A percentile compares a stretch with the other conserved stretches of the same genome.
Evolutionary conservation across 1,140 invertebrate genomes (phyloP).

Genomic region (Pseudomyrmex concolor): DNA sequence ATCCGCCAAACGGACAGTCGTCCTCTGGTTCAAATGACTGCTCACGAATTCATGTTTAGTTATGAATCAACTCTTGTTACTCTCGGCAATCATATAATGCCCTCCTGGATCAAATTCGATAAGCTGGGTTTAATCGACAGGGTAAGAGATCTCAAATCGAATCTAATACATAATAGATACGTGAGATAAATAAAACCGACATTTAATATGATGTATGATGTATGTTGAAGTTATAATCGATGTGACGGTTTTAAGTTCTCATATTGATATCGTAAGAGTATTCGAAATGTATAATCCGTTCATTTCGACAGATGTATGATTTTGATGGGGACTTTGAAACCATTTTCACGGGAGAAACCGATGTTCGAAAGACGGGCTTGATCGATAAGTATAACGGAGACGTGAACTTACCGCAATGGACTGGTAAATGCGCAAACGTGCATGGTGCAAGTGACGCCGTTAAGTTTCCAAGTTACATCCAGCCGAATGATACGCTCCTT

Average conservation of each 20-base stretch:
- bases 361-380: constrained; percentile 88
- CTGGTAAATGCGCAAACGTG: constrained; percentile 90
- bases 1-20: constrained; percentile 88
- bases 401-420: constrained; percentile 91
- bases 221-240: no score
- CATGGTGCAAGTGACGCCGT: constrained; percentile 93
- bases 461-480: constrained; percentile 90
- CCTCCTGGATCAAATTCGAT: constrained; percentile 92
- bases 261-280: not conserved
- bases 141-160: constrained; percentile 84
- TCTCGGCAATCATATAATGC: constrained; percentile 91
- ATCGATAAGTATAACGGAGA: constrained; percentile 91
- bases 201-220: no score
- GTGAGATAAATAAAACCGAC: not conserved
- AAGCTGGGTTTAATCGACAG: constrained; percentile 93
- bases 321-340: constrained; percentile 92
- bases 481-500: constrained; percentile 88
- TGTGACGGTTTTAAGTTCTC: no score
- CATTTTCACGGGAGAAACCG: constrained; percentile 90
- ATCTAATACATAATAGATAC: no score
- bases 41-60: constrained; percentile 93
- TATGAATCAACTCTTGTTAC: constrained; percentile 90
- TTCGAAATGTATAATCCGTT: not conserved
- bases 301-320: constrained; percentile 91
- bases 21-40: constrained; percentile 91